Percentiles rank a stretch among this genome's conserved stretches.
phyloP scores from a whole-genome alignment of 2,113 vertebrate species.

The Nesogale talazaci region DNA sequence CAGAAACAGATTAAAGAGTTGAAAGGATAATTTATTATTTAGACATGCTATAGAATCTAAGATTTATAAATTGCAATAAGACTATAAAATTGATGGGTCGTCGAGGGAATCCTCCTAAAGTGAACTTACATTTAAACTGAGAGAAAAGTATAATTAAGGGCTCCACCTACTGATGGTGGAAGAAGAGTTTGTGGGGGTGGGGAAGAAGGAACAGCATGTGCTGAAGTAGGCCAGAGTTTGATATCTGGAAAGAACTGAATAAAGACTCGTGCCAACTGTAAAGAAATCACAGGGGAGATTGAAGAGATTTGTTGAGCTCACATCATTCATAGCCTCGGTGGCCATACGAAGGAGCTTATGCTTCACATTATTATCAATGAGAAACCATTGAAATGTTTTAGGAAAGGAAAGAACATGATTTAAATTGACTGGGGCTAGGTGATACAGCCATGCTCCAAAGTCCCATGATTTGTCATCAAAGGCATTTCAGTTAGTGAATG shows the following conservation, averaged over 20 bases:
- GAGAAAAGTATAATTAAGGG: neutral
- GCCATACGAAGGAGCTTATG: neutral
- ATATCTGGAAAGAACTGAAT: neutral
- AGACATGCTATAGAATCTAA: neutral
- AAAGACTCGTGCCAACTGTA: neutral
- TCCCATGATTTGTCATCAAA: conserved; percentile 50
- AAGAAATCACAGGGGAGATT: neutral
- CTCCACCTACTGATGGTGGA: neutral
- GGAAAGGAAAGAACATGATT: neutral
- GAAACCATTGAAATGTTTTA: neutral
- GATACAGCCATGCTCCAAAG: neutral
- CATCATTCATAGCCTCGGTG: neutral
- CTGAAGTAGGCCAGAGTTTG: neutral
- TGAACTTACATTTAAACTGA: neutral
- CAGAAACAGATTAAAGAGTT: neutral
- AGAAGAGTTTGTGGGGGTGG: neutral
- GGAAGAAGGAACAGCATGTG: neutral
- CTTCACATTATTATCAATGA: neutral
- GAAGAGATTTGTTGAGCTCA: neutral
- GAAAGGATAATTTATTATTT: neutral
- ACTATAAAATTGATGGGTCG: neutral
- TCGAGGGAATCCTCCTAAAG: neutral
- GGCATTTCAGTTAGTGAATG: conserved; percentile 53
- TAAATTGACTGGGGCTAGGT: conserved; percentile 12
- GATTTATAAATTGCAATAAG: neutral